Evolutionary conservation across 1,140 invertebrate species (phyloP), one percentile per base, ranked within the genome.

Genomic region (Cotesia chilonis): DNA sequence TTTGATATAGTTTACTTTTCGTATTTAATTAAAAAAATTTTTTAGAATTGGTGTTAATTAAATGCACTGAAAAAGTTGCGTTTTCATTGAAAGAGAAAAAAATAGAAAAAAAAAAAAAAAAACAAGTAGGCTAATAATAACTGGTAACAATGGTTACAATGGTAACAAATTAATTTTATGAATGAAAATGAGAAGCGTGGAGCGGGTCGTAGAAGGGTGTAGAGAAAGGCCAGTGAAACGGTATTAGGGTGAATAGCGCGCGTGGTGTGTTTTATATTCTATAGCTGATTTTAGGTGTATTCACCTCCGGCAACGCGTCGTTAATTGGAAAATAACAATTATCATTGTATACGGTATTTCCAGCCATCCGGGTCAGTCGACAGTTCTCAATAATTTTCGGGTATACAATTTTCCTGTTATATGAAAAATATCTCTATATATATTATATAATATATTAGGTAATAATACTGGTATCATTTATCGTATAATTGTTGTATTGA

Each of bases 261-360:
- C 10, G 41, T 47, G 41, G 41, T 47, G 41, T 10, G 41, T 9
- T 47, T 47, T 47, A 47, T 47, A 47, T 28, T 28, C 28, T 47
- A 47, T 12, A 54, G 36, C 47, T 38, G 37, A 51, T 65, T 20
- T 17, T 65, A 37, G 38, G 37, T 38, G 14, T 47, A 20, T 54
- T 20, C 37, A 52, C 59, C 70, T 65, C 63, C 63, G 66, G 70
- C 63, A 60, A 57, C 47, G 52, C 28, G 57, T 51, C 70, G 70
- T 72, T 72, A 67, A 72, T 72, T 72, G 70, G 70, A 65, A 67
- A 72, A 72, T 72, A 72, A 72, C 70, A 72, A 72, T 72, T 72
- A 72, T 72, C 70, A 57, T 35, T 64, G 47, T 47, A 47, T 37
- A 36, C 17, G 64, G 66, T 72, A 72, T 41, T 72, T 72, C 70